phyloP scores from a whole-genome alignment of 2,113 vertebrate genomes.

The Otus sunia region DNA sequence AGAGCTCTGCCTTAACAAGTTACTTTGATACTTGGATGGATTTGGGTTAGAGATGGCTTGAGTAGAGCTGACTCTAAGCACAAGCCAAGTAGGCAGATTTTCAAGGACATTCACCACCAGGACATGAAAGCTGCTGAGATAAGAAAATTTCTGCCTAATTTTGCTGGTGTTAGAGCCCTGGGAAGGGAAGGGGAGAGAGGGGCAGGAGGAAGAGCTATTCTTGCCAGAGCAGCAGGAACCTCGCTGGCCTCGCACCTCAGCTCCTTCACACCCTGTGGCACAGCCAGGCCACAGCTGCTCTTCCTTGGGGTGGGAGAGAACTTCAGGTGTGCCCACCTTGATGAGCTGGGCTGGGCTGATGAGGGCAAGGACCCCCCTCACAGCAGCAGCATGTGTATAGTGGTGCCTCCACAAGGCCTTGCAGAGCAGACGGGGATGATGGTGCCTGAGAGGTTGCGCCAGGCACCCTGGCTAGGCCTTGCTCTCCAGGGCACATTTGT shows the following conservation, averaged over 20 bases:
- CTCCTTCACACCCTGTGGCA: background rate
- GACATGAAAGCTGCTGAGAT: constrained; percentile 34
- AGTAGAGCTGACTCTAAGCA: constrained; percentile 20
- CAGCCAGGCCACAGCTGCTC: background rate
- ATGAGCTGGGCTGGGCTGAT: background rate
- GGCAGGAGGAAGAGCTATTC: background rate
- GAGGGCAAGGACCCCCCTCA: background rate
- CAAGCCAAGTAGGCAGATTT: constrained; percentile 44
- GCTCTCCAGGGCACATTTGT: background rate
- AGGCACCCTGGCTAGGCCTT: background rate
- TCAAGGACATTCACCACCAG: constrained; percentile 40
- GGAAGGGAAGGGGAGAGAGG: background rate
- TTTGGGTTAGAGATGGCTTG: constrained; percentile 7
- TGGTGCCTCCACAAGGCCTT: background rate
- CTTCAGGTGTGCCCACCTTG: background rate
- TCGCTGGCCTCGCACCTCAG: background rate
- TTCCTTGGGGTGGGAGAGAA: rapidly evolving
- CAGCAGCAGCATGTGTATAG: background rate
- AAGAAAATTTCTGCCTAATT: constrained; percentile 32
- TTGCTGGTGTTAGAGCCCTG: constrained; percentile 6
- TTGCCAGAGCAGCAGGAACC: background rate
- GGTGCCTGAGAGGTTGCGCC: background rate
- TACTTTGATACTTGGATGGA: constrained; percentile 6
- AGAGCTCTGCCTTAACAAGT: background rate
- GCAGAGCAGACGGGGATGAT: background rate